Evolutionary conservation across 2,113 vertebrate species (phyloP).

Genomic region (Fulica atra): DNA sequence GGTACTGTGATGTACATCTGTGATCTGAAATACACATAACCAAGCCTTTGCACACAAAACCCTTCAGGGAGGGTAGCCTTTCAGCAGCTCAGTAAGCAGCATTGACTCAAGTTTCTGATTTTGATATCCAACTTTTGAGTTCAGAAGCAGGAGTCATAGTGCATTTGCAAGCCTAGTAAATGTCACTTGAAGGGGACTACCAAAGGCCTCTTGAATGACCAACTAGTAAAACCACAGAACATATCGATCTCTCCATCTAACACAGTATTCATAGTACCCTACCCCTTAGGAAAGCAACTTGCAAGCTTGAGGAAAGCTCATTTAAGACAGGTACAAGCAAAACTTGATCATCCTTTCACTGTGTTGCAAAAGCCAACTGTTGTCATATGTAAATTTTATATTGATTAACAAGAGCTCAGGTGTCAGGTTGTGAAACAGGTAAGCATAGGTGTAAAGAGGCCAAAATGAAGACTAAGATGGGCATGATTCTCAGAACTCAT

Average conservation of each 20-base stretch:
- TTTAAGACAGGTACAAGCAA: too few species aligned
- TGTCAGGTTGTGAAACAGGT: too few species aligned
- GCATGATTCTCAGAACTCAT: rapidly evolving
- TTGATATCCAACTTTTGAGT: not conserved
- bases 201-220: not conserved
- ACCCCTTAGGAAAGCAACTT: too few species aligned
- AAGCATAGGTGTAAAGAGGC: too few species aligned
- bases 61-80: rapidly evolving
- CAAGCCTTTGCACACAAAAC: too few species aligned
- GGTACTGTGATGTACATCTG: too few species aligned
- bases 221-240: rapidly evolving
- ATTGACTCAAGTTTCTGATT: rapidly evolving
- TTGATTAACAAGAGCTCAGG: not conserved
- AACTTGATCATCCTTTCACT: rapidly evolving
- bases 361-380: rapidly evolving
- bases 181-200: rapidly evolving
- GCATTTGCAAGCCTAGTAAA: rapidly evolving
- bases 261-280: too few species aligned
- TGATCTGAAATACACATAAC: rapidly evolving
- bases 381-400: rapidly evolving
- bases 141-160: too few species aligned
- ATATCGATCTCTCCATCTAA: rapidly evolving
- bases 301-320: too few species aligned
- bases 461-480: too few species aligned
- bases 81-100: rapidly evolving